Evolutionary conservation across 2,888 invertebrate species (phyloP), one percentile per base, ranked within the genome.

Genomic region (Thelaira solivaga): DNA sequence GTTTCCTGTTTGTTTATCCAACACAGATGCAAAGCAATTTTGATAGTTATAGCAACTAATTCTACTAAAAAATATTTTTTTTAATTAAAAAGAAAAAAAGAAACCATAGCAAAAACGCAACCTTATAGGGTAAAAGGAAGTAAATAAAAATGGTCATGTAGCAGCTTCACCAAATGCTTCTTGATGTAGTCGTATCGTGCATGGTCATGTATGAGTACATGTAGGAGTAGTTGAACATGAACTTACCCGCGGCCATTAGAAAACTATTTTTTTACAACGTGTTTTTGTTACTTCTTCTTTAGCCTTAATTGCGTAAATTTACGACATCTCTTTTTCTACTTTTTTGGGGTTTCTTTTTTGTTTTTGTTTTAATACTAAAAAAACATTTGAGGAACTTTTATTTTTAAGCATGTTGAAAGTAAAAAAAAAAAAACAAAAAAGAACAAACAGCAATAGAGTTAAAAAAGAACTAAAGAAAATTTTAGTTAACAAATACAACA

Each of bases 301-400:
- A 75, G 61, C 64, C 74, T 78, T 78, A 78, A 78, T 78, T 78
- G 78, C 78, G 78, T 69, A 74, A 78, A 78, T 78, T 78, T 78
- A 78, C 78, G 78, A 65, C 74, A 74, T 45, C 74, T 74, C 68
- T 78, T 78, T 71, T 51, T 62, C 41, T n/a, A n/a, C 6, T 16
- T 20, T 36, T 45, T 57, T 67, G 3, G 13, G 6, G 0, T 16
- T 18, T 22, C 11, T n/a, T 18, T 31, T 47, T 61, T 47, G 5
- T 16, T 29, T 26, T 24, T n/a, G 24, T 13, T 26, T 49, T 62
- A 51, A 64, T 51, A 64, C 22, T 59, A n/a, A n/a, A n/a, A n/a
- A n/a, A n/a, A n/a, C n/a, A 72, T 72, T 72, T 67, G 61, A 77
- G 59, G 18, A 78, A 77, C 72, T 77, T 73, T 73, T 55, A 53